Base-by-base conservation (phyloP, 2,797 vertebrate species). In the Tachyglossus aculeatus region DNA sequence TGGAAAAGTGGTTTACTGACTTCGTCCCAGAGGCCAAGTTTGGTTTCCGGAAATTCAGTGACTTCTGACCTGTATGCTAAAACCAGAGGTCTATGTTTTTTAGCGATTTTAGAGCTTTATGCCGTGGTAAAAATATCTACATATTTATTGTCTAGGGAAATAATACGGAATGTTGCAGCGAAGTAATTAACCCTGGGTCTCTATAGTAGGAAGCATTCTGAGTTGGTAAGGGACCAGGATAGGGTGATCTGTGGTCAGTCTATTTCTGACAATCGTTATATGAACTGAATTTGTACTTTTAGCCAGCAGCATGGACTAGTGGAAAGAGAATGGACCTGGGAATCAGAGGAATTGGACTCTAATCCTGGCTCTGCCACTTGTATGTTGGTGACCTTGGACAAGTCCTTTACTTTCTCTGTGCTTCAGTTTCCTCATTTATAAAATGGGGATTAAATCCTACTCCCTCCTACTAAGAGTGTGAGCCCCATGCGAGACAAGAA, bases 1-100 rank as follows among this genome's bases (percentile, higher is more conserved):
- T 44, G 65, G 67, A 50, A 58, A 59, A n/a, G 14, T 32, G 74
- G 38, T 54, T 59, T 50, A 78, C 52, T 32, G 41, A 76, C 14
- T 4, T 48, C 38, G 45, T 54, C 48, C 31, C 50, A 43, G 25
- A 37, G 71, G 62, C 25, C 80, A 44, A 39, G 41, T 47, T 16
- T 9, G 74, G 80, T 87, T 87, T 81, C 63, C 56, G 38, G 53
- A 61, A 9, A 52, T 25, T 61, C 56, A n/a, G 62, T 52, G 76
- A 62, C 78, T 82, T 56, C 76, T 74, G 56, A 68, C 53, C 82
- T n/a, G 21, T 76, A 60, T 74, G 78, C 71, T 81, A 82, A 85
- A 78, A 80, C 47, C 50, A 71, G 78, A 78, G 68, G 71, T 82
- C 80, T 85, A 66, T 81, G 82, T 87, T 87, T 87, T 85, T 80